phyloP scores from a whole-genome alignment of 2,888 invertebrate species.

The Drosophila helvetica region DNA sequence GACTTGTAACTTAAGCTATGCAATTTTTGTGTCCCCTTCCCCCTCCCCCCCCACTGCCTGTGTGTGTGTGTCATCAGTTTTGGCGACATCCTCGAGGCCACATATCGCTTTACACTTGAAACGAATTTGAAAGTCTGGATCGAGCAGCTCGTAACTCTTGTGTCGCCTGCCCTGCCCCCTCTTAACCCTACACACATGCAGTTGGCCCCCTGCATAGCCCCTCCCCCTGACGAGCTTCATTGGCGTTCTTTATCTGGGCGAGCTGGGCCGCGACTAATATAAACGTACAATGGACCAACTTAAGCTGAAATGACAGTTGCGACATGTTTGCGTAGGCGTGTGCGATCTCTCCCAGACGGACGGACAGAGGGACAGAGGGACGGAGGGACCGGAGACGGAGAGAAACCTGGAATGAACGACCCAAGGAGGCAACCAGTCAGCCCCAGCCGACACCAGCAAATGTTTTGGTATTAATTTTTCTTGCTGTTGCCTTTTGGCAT shows the following conservation, averaged over 20 bases:
- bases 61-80: conserved; percentile 66
- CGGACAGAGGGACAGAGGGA: conserved; percentile 31
- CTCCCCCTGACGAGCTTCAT: conserved; percentile 48
- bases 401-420: conserved; percentile 31
- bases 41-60: neutral
- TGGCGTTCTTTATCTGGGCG: conserved; percentile 54
- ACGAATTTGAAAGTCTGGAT: conserved; percentile 77
- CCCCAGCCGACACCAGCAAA: conserved; percentile 50
- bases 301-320: conserved; percentile 83
- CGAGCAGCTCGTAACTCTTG: conserved; percentile 73
- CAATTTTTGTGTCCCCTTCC: conserved; percentile 24
- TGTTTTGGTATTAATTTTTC: conserved; percentile 78
- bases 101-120: conserved; percentile 79
- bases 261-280: conserved; percentile 79
- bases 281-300: conserved; percentile 83
- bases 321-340: conserved; percentile 83
- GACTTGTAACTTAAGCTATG: conserved; percentile 76
- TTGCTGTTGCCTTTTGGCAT: conserved; percentile 53
- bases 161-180: conserved; percentile 38
- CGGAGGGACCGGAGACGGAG: conserved; percentile 9
- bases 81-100: conserved; percentile 63
- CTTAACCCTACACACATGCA: conserved; percentile 2
- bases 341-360: conserved; percentile 72
- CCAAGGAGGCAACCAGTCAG: conserved; percentile 18
- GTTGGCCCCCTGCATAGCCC: conserved; percentile 18